Percentiles rank a stretch among this genome's conserved stretches.
Conservation (phyloP, 64 coral and sea anemone genomes). For the Anthopleura sola region DNA sequence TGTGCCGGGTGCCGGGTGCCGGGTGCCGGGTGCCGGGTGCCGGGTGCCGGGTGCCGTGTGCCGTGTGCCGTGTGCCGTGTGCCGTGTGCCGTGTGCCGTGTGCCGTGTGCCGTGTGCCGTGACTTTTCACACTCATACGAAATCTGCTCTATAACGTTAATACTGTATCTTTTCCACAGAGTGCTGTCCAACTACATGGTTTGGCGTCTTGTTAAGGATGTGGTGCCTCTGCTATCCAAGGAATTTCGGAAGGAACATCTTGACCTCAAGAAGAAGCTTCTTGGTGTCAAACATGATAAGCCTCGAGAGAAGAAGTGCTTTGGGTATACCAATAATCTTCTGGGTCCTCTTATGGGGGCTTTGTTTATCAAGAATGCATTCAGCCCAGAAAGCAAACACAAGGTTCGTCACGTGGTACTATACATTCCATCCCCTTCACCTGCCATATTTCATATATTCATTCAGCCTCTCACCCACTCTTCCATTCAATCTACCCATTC, state of each 20-base stretch:
- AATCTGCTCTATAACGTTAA: too few relatives aligned
- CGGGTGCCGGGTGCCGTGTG: too few relatives aligned
- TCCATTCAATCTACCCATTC: background rate
- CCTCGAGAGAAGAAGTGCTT: constrained; percentile 83
- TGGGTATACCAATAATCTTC: constrained; percentile 80
- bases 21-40: too few relatives aligned
- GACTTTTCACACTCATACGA: too few relatives aligned
- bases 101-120: too few relatives aligned
- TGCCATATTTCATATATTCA: too few relatives aligned
- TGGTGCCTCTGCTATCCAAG: constrained; percentile 70
- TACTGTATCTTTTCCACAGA: background rate
- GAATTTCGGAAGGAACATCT: constrained; percentile 59
- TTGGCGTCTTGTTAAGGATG: constrained; percentile 86
- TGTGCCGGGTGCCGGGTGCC: too few relatives aligned
- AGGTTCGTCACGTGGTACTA: constrained; percentile 45
- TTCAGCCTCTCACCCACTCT: too few relatives aligned
- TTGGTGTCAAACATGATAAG: constrained; percentile 63
- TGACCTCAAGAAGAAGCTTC: constrained; percentile 46
- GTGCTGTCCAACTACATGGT: constrained; percentile 85
- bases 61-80: too few relatives aligned
- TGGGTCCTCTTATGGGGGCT: constrained; percentile 76
- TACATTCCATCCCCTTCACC: too few relatives aligned
- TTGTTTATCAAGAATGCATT: constrained; percentile 89
- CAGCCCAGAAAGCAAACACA: constrained; percentile 88
- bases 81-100: too few relatives aligned